Evolutionary conservation across 2,797 vertebrate species (phyloP).

Genomic region (Sus cebifrons): DNA sequence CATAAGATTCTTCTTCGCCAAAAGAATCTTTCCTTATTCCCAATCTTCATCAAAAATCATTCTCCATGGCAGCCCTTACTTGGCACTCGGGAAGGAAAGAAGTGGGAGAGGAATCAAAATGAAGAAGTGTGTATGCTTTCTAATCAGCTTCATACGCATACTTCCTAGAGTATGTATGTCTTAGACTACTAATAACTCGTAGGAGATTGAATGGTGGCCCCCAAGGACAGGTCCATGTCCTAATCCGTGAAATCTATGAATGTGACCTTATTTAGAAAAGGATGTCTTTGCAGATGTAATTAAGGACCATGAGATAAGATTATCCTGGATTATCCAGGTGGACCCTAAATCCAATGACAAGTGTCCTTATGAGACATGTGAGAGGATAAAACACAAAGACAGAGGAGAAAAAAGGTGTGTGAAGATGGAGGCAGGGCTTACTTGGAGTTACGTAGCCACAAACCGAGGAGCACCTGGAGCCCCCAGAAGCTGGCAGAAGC

Average conservation of each 20-base stretch:
- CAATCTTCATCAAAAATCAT: not conserved
- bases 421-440: accelerated
- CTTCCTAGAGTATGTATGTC: not conserved
- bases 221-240: not conserved
- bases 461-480: not conserved
- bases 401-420: too few species aligned
- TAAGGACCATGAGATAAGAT: not conserved
- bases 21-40: not conserved
- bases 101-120: not conserved
- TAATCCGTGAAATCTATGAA: not conserved
- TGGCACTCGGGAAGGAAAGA: not conserved
- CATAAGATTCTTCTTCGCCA: not conserved
- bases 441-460: accelerated
- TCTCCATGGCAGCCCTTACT: not conserved
- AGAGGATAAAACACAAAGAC: not conserved
- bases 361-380: not conserved
- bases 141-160: not conserved
- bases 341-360: not conserved
- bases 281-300: not conserved
- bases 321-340: not conserved
- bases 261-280: not conserved
- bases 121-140: not conserved
- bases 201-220: not conserved
- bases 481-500: not conserved
- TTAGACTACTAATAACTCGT: not conserved